Evolutionary conservation across 2,797 vertebrate species (phyloP).

Genomic region (Amazonetta brasiliensis): DNA sequence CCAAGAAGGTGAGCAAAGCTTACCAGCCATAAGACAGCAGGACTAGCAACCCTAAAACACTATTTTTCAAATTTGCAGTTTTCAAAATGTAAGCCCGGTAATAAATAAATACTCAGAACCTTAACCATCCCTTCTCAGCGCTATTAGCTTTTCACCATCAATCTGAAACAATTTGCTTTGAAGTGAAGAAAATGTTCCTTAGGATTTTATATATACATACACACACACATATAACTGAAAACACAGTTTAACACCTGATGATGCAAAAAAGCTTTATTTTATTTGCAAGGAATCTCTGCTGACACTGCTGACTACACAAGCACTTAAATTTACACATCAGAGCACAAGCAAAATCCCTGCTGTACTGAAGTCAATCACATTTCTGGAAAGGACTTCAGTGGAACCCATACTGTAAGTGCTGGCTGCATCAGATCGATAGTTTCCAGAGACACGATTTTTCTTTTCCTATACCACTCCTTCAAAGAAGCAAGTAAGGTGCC

Average conservation of each 20-base stretch:
- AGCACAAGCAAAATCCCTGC: not conserved
- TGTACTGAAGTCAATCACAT: not conserved
- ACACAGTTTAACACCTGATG: not conserved
- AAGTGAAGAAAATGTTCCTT: not conserved
- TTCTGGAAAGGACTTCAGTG: not conserved
- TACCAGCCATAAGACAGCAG: not conserved
- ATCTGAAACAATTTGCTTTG: not conserved
- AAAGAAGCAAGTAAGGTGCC: not conserved
- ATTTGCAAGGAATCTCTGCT: not conserved
- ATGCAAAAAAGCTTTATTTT: not conserved
- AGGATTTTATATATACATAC: not conserved
- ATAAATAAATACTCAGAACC: not conserved
- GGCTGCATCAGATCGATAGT: not conserved
- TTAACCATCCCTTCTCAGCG: not conserved
- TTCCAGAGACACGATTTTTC: not conserved
- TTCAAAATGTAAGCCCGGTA: not conserved
- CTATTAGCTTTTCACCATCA: accelerated
- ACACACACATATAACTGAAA: not conserved
- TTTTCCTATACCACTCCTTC: not conserved
- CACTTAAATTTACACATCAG: not conserved
- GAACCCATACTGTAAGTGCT: not conserved
- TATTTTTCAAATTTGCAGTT: not conserved
- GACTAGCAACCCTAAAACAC: not conserved
- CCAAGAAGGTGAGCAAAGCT: not conserved
- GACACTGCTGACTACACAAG: not conserved